Evolutionary conservation across 1,140 invertebrate genomes (phyloP), one percentile per base, ranked within the genome.

Genomic region (Tenebrio molitor): DNA sequence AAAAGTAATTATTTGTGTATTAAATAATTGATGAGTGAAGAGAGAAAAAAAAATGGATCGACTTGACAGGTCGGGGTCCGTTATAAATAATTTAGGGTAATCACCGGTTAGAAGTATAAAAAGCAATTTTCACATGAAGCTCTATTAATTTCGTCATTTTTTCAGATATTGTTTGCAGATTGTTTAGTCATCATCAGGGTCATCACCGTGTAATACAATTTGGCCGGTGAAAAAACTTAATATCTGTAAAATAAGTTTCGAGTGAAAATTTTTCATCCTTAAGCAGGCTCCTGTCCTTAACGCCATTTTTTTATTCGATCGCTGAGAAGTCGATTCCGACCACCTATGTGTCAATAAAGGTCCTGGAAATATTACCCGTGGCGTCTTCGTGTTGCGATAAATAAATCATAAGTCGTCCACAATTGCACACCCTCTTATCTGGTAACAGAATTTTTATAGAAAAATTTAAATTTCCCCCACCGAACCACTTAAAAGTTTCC

Each of bases 31-130:
- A 58, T 58, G 50, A 58, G 50, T 29, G 50, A 29, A 33, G 12
- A 58, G 50, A 58, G 23, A 58, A 58, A 29, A n/a, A n/a, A 58
- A 58, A 58, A 58, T 58, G 50, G 23, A 58, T 58, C 29, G 50
- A 58, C 50, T 58, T 58, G 50, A 58, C 50, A 58, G 50, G 50
- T 34, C 50, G 10, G 12, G n/a, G n/a, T 12, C 50, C 50, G 50
- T 58, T 58, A 58, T 58, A 58, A 58, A 58, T 58, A 58, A 58
- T 58, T 58, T 58, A 58, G 50, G 21, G 50, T 58, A 58, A 58
- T 58, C 50, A 58, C 50, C 50, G 50, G 50, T 58, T 58, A 58
- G 50, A 58, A 58, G 50, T 58, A 58, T 58, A 58, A 58, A 58
- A 58, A 58, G 50, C 50, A 58, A 58, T 58, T 58, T 58, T 58